Conservation (phyloP, 2,888 invertebrate genomes). For the Pristionchus exspectatus region DNA sequence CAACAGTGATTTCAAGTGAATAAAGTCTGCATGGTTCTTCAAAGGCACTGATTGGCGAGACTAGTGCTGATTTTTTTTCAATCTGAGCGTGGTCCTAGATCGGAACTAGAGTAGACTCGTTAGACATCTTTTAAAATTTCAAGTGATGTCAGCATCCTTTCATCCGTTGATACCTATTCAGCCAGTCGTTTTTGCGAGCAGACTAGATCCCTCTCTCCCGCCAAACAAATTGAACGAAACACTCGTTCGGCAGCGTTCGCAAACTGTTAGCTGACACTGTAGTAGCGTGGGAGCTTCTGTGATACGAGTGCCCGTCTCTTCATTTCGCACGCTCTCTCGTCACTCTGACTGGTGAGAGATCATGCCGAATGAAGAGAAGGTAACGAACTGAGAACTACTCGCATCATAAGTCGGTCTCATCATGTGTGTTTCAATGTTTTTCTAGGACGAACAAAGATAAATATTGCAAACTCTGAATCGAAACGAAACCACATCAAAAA, state of each 20-base stretch:
- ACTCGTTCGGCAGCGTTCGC: not conserved
- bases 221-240: not conserved
- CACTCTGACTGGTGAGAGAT: not conserved
- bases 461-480: not conserved
- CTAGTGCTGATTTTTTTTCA: not conserved
- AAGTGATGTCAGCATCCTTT: not conserved
- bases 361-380: not conserved
- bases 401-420: not conserved
- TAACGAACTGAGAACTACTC: not conserved
- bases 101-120: no score
- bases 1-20: no score
- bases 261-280: conserved; percentile 9
- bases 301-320: not conserved
- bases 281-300: not conserved
- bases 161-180: not conserved
- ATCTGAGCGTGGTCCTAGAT: no score
- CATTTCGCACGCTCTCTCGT: not conserved
- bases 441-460: not conserved
- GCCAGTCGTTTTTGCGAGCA: not conserved
- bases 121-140: no score
- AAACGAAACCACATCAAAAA: not conserved
- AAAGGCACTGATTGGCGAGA: no score
- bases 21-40: no score
- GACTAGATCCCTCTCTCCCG: not conserved
- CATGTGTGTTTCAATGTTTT: not conserved